Evolutionary conservation across 1,140 invertebrate genomes (phyloP), one percentile per base, ranked within the genome.

Genomic region (Triops cancriformis): DNA sequence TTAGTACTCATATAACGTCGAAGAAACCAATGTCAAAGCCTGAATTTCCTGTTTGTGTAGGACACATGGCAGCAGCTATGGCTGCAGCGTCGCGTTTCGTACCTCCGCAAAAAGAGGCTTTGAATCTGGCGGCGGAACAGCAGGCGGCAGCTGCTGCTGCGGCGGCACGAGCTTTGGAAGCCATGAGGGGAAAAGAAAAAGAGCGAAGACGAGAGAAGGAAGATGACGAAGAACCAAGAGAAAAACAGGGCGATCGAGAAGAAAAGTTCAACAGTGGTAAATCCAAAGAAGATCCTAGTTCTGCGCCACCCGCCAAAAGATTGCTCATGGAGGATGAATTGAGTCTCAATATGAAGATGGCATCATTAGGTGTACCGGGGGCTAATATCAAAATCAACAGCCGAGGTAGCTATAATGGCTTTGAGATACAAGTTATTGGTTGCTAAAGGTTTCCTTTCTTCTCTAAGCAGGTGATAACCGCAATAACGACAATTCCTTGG

Each of bases 321-420:
- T 81, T 84, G 23, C 81, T 84, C 12, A 81, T 83, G 7, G 86
- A 87, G 12, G 87, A 88, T 14, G 84, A 86, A 72, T 78, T 83
- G 76, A 81, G 84, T 79, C 82, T 80, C 74, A 80, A 80, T 73
- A 78, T 76, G 79, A 79, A 43, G 72, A 79, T 73, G 28, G 45
- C 72, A 7, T 83, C 83, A 14, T 82, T 84, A 43, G 80, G 80
- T 0, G 85, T 88, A 42, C 87, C 87, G 73, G 92, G 90, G 75
- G 91, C 94, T 78, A 92, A 95, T 84, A 93, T 97, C 80, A 96
- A 94, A 86, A 95, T 97, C 81, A 91, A 92, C 79, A 94, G 92
- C 80, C 88, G 93, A 90, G 93, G 94, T 94, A 85, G 86, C 51
- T 23, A 64, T 64, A 1, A 1, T 6, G 14, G 1, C 7, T 18